Percentiles rank a stretch among this genome's conserved stretches.
These are phyloP conservation scores for Falco punctatus DNA, from an alignment of 2,113 vertebrate species.

Conservation along the genomic window DNA sequence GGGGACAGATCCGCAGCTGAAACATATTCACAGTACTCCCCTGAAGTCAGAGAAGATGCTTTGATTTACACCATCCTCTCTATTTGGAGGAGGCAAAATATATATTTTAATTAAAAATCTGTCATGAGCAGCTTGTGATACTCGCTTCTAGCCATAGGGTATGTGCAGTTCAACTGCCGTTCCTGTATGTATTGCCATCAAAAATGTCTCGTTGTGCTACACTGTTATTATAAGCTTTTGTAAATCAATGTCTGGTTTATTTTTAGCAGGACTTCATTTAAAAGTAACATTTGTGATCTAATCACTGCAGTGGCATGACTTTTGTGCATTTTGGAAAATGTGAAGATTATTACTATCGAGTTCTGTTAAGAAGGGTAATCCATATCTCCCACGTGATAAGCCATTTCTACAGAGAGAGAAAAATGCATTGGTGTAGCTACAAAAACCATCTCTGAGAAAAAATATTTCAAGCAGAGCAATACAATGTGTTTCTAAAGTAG, in stretches of 20 bases:
- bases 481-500: neutral
- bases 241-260: neutral
- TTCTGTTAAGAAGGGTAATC: neutral
- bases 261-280: neutral
- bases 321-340: neutral
- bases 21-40: neutral
- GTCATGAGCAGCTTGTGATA: slow-evolving; percentile 47
- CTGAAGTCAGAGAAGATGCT: neutral
- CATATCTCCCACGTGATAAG: neutral
- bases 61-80: slow-evolving; percentile 17
- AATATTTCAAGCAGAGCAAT: neutral
- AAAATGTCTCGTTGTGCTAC: neutral
- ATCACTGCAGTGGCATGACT: neutral
- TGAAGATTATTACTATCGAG: neutral
- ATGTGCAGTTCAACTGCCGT: neutral
- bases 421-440: neutral
- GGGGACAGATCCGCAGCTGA: neutral
- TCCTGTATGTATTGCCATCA: neutral
- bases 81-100: neutral
- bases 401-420: neutral
- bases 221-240: neutral
- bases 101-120: slow-evolving; percentile 62
- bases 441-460: neutral
- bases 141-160: slow-evolving; percentile 27
- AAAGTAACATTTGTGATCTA: neutral